Evolutionary conservation across 1,140 invertebrate genomes (phyloP), one percentile per base, ranked within the genome.

Genomic region (Anastatus disparis): DNA sequence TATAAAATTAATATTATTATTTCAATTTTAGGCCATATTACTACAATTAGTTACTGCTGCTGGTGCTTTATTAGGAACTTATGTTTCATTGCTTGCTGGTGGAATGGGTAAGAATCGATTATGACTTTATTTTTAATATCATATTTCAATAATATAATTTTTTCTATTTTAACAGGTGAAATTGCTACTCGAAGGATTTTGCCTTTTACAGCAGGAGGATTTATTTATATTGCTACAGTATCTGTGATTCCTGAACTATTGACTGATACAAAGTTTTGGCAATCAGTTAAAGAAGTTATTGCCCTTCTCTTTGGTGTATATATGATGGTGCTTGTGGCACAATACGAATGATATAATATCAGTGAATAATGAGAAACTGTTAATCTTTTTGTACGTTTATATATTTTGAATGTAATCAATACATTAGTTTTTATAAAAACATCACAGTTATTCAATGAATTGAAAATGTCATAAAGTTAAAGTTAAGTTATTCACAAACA

Each of bases 161-260:
- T 81, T 75, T 59, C 53, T 59, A 17, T 20, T 22, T 63, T 44
- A 44, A 61, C 81, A 87, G 92, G 92, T 80, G 90, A 92, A 69
- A 84, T 93, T 71, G 92, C 94, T 4, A 93, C 93, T 38, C 88
- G 90, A 13, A 94, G 95, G 89, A 94, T 98, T 70, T 87, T 99
- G 53, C 96, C 97, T 35, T 98, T 99, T 79, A 99, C 97, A 42
- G 97, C 97, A 68, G 97, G 97, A 65, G 97, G 97, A 20, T 99
- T 99, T 83, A 98, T 99, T 83, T 99, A 99, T 83, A 98, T 99
- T 77, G 97, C 97, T 15, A 96, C 96, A 27, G 97, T 99, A 0
- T 97, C 95, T 59, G 94, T 98, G 2, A 97, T 99, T 84, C 97
- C 97, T 55, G 96, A 98, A 85, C 87, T 98, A 26, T 87, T 98